Percentiles rank a stretch among this genome's conserved stretches.
Evolutionary conservation across 2,797 vertebrate species (phyloP).

Genomic region (Ispidina picta): DNA sequence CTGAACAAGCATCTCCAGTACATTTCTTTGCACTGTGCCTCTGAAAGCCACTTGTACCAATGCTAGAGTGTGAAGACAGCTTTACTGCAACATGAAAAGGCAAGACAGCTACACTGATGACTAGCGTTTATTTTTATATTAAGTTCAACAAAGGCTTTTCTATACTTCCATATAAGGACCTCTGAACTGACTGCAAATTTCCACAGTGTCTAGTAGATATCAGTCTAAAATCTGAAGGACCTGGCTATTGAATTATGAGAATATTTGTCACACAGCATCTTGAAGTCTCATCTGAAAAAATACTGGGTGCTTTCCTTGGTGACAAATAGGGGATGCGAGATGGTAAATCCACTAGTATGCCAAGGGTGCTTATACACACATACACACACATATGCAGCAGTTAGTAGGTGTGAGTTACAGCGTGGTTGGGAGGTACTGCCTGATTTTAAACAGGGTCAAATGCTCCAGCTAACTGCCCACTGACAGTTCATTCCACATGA

Average conservation of each 20-base stretch:
- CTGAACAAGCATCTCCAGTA: not conserved
- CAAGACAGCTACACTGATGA: not conserved
- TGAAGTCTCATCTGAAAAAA: not conserved
- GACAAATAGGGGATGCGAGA: not conserved
- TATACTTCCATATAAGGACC: not conserved
- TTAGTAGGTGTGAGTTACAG: not conserved
- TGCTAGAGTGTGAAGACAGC: not conserved
- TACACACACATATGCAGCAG: not conserved
- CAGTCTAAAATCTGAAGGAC: not conserved
- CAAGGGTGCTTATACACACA: not conserved
- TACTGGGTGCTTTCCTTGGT: not conserved
- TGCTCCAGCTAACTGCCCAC: not conserved
- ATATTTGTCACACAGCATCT: not conserved
- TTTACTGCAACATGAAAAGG: not conserved
- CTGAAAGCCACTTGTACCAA: conserved; percentile 7
- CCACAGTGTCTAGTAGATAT: not conserved
- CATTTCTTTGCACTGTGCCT: not conserved
- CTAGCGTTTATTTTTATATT: conserved; percentile 7
- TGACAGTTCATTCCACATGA: not conserved
- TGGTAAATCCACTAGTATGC: not conserved
- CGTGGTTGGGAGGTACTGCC: not conserved
- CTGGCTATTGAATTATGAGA: not conserved
- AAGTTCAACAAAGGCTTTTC: conserved; percentile 9
- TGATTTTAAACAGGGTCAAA: not conserved
- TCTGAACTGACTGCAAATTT: not conserved